Base-by-base conservation (phyloP, 1,140 invertebrate genomes). In the Magallana gigas region DNA sequence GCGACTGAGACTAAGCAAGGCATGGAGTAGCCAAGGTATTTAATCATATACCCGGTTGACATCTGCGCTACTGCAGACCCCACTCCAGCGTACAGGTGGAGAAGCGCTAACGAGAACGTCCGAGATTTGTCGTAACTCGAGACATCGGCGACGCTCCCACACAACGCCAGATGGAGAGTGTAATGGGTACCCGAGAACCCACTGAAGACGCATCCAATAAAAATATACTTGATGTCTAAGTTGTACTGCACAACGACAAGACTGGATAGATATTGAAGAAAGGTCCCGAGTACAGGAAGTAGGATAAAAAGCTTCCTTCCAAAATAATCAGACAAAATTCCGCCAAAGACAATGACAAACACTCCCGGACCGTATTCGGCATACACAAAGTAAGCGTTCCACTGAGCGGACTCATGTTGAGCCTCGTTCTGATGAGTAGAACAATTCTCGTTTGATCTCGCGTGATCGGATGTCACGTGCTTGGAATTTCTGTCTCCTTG, bases 251-350 rank as follows among this genome's bases (percentile, higher is more conserved):
- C 8, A n/a, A 83, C 48, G 48, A 83, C 81, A 18, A 83, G 81
- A 2, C n/a, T 29, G 0, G 81, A n/a, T 29, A 76, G 12, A 83
- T 57, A 83, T 83, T 57, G 48, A 18, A 83, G 12, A 11, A 83
- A 83, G 3, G 81, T 83, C 57, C 81, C 81, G 6, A 83, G 18
- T 6, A 83, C 14, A n/a, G 81, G 57, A 8, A 83, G 18, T 16
- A 83, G 8, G n/a, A 83, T 83, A 29, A 83, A 83, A 5, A 83
- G 16, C 36, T 83, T 83, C 16, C 81, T 83, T 57, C 81, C 81
- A 57, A 57, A 8, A n/a, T 57, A 57, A n/a, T 83, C 81, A 1
- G 81, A 83, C 57, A 83, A 18, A 8, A 83, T 56, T 58, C 81
- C 81, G 1, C 48, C 48, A 3, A 57, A 57, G 18, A 57, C 16